Evolutionary conservation across 2,113 vertebrate species (phyloP), one percentile per base, ranked within the genome.

Genomic region (Prionailurus bengalensis): DNA sequence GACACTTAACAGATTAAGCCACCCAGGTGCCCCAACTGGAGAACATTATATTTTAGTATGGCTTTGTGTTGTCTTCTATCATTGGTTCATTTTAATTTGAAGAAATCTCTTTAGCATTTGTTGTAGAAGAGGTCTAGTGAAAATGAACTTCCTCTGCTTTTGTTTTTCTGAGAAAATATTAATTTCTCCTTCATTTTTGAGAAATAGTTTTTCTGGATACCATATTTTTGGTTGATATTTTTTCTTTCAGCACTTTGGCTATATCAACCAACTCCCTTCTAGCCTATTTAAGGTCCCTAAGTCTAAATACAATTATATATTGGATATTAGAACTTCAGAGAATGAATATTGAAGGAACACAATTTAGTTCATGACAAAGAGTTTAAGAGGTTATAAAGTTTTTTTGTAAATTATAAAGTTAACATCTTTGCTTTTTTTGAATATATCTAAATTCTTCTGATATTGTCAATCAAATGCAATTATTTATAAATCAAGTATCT

Each of bases 401-500:
- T 58, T 58, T 65, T 81, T 74, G 15, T 61, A 29, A 90, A 82
- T 55, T 65, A 65, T 53, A 93, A 79, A 29, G 1, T 89, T 6
- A 33, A 8, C 53, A 1, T 14, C 39, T 73, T 93, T 82, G 7
- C 21, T 94, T 82, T 48, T 5, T 71, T 66, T 45, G 71, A 61
- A 71, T 58, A 53, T 2, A 74, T 15, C 8, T 45, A 66, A 8
- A 14, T 86, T 70, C 19, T 85, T 29, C 42, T 51, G 3, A 79
- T 63, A 71, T 29, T 90, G 29, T 78, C 21, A 89, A 4, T 74
- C 48, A 70, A 73, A 91, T 55, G 36, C 7, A 86, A 78, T 31
- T 71, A 80, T 89, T 97, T 95, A 23, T 68, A 68, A 61, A 93
- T 70, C 45, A 63, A 12, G 70, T 78, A 84, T 58, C 0, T 71